These are phyloP conservation scores for Flexamia atlantica DNA, from an alignment of 2,888 invertebrate genomes.

Conservation along the genomic window DNA sequence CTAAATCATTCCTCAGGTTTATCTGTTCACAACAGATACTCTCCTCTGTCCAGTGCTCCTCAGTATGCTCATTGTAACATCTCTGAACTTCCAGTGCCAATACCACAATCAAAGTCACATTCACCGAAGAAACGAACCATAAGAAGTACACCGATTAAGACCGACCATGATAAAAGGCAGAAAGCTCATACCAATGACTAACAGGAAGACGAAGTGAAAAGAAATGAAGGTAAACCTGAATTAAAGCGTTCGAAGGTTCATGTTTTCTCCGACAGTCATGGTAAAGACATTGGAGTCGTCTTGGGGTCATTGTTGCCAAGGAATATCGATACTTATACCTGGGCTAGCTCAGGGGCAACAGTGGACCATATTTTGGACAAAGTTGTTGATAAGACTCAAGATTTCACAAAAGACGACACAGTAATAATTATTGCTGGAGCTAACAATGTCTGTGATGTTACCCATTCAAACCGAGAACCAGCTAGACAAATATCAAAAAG, in stretches of 20 bases:
- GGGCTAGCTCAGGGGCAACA: conserved; percentile 13
- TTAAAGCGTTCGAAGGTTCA: neutral
- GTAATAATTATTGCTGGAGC: conserved; percentile 4
- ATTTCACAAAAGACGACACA: neutral
- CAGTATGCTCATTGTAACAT: too few relatives aligned
- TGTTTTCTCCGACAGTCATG: conserved; percentile 19
- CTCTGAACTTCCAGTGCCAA: too few relatives aligned
- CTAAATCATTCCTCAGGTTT: too few relatives aligned
- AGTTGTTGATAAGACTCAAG: neutral
- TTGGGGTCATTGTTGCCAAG: neutral
- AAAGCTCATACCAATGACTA: too few relatives aligned
- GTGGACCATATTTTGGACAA: conserved; percentile 1
- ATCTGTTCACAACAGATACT: too few relatives aligned
- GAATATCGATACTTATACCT: neutral
- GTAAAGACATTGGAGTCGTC: neutral
- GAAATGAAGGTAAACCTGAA: neutral
- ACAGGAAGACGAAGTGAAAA: too few relatives aligned
- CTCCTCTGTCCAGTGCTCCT: too few relatives aligned
- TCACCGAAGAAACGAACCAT: too few relatives aligned
- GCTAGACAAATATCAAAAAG: neutral
- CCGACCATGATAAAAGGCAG: too few relatives aligned
- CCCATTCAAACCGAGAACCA: neutral
- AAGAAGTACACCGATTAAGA: too few relatives aligned
- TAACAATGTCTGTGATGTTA: conserved; percentile 8
- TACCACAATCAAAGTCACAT: too few relatives aligned